Percentiles rank a stretch among this genome's conserved stretches.
Conservation (phyloP, 2,888 invertebrate species). For the Eristalis tenax region DNA sequence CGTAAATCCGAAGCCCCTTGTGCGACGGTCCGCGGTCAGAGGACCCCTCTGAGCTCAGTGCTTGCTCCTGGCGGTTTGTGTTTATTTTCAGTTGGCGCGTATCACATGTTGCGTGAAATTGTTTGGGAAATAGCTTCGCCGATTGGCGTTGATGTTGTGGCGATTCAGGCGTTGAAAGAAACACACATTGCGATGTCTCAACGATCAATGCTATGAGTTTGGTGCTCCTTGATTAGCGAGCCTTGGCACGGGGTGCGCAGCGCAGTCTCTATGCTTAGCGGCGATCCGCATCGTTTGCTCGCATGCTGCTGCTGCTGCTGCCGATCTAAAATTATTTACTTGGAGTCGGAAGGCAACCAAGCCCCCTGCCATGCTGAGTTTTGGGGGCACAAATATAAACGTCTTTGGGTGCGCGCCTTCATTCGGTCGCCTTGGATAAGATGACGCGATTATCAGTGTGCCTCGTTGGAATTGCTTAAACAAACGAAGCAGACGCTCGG, state of each 20-base stretch:
- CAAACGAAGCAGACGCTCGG: slow-evolving; percentile 28
- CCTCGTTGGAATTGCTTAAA: slow-evolving; percentile 23
- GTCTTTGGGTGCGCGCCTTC: background rate
- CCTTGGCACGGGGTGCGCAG: background rate
- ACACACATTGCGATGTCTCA: slow-evolving; percentile 30
- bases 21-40: background rate
- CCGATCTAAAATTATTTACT: slow-evolving; percentile 32
- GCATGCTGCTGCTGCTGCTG: background rate
- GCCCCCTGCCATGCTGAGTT: background rate
- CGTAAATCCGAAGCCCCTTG: background rate
- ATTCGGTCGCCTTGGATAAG: slow-evolving; percentile 6
- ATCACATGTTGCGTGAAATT: slow-evolving; percentile 61
- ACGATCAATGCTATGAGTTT: slow-evolving; percentile 31
- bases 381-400: slow-evolving; percentile 37
- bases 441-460: slow-evolving; percentile 30
- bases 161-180: slow-evolving; percentile 45
- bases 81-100: slow-evolving; percentile 42
- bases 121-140: slow-evolving; percentile 54
- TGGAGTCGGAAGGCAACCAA: background rate
- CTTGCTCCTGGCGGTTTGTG: background rate
- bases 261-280: background rate
- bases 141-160: slow-evolving; percentile 36
- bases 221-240: slow-evolving; percentile 12
- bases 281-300: slow-evolving; percentile 23
- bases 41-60: background rate